These are phyloP conservation scores for Erynnis tages DNA, from an alignment of 2,888 invertebrate genomes.

Conservation along the genomic window DNA sequence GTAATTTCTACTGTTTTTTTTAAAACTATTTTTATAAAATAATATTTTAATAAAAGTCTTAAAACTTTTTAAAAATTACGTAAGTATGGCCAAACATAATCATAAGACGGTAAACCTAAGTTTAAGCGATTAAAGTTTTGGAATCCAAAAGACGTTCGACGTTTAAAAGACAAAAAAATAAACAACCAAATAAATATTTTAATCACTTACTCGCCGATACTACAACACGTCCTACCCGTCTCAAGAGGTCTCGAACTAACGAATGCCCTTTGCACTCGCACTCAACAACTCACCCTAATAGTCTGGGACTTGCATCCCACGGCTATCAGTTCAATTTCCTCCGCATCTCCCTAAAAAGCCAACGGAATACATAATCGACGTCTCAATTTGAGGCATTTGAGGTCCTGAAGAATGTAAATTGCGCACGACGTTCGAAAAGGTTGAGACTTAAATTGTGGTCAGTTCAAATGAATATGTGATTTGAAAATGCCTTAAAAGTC, in stretches of 20 bases:
- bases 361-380: conserved; percentile 24
- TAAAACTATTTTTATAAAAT: too few relatives aligned
- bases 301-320: conserved; percentile 18
- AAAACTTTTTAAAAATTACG: too few relatives aligned
- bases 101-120: too few relatives aligned
- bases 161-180: too few relatives aligned
- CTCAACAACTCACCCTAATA: conserved; percentile 25
- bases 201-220: background rate
- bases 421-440: conserved; percentile 2
- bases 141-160: too few relatives aligned
- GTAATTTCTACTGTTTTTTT: too few relatives aligned
- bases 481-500: too few relatives aligned
- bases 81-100: too few relatives aligned
- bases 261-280: conserved; percentile 24
- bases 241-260: conserved; percentile 20
- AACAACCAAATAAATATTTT: background rate
- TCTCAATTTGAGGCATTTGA: conserved; percentile 19
- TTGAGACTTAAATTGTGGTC: background rate
- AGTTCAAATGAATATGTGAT: too few relatives aligned
- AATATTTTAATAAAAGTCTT: too few relatives aligned
- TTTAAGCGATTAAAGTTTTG: too few relatives aligned
- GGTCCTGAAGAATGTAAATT: conserved; percentile 22
- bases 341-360: conserved; percentile 20
- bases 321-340: conserved; percentile 27
- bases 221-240: background rate